phyloP scores from a whole-genome alignment of 2,113 vertebrate species.

The Hippocampus comes region DNA sequence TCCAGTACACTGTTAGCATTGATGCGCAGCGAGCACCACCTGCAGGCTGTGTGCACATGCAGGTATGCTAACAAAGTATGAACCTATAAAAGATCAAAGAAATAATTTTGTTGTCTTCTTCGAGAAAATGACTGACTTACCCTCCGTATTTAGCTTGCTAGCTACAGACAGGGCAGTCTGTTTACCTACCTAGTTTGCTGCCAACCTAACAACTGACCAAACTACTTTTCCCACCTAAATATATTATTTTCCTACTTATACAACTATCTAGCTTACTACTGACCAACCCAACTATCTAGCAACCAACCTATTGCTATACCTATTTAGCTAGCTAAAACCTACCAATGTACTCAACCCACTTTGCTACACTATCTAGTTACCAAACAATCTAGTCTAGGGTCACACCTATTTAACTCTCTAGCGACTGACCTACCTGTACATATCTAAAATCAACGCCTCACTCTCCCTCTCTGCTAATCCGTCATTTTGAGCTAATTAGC shows the following conservation, averaged over 20 bases:
- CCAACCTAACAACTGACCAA: neutral
- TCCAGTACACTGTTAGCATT: neutral
- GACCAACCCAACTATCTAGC: too few relatives aligned
- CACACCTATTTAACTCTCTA: neutral
- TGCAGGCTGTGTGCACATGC: neutral
- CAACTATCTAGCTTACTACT: too few relatives aligned
- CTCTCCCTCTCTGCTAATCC: constrained; percentile 1
- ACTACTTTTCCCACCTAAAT: neutral
- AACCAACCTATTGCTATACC: too few relatives aligned
- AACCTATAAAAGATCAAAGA: constrained; percentile 1
- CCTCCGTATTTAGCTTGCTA: too few relatives aligned
- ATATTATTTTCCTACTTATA: too few relatives aligned
- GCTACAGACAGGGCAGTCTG: too few relatives aligned
- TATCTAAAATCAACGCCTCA: neutral
- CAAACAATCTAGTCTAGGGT: neutral
- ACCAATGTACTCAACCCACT: neutral
- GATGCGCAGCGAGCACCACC: neutral
- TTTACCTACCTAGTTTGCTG: neutral
- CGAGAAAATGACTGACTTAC: neutral
- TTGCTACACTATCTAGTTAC: neutral
- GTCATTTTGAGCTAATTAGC: neutral
- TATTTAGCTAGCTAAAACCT: neutral
- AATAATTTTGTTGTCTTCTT: neutral
- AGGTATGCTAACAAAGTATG: neutral
- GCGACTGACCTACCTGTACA: neutral